Percentiles rank a stretch among this genome's conserved stretches.
Evolutionary conservation across 2,888 invertebrate genomes (phyloP).

Genomic region (Cabera pusaria): DNA sequence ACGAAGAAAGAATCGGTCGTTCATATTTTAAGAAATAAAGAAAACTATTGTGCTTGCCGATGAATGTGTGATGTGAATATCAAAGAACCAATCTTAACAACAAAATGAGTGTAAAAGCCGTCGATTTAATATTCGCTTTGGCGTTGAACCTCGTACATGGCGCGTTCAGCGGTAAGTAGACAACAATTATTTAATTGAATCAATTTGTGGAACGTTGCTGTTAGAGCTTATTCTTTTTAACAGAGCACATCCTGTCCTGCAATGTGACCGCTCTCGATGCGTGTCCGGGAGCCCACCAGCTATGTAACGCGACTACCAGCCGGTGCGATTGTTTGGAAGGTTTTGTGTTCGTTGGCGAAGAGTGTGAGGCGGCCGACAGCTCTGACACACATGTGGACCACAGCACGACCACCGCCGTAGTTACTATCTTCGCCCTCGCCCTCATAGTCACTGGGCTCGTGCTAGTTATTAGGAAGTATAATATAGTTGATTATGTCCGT

Average conservation of each 20-base stretch:
- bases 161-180: slow-evolving; percentile 68
- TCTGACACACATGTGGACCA: slow-evolving; percentile 36
- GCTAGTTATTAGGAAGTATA: slow-evolving; percentile 71
- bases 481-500: slow-evolving; percentile 65
- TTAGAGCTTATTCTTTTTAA: slow-evolving; percentile 56
- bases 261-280: slow-evolving; percentile 50
- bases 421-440: slow-evolving; percentile 65
- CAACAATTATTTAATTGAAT: slow-evolving; percentile 81
- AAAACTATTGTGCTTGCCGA: slow-evolving; percentile 37
- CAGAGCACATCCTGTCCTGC: slow-evolving; percentile 78
- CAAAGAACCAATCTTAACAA: slow-evolving; percentile 25
- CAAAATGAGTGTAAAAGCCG: slow-evolving; percentile 56
- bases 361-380: slow-evolving; percentile 44
- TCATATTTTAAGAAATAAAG: slow-evolving; percentile 43
- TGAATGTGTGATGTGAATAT: slow-evolving; percentile 65
- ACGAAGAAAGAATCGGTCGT: slow-evolving; percentile 32
- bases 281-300: slow-evolving; percentile 55
- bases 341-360: slow-evolving; percentile 48
- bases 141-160: slow-evolving; percentile 61
- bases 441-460: slow-evolving; percentile 65
- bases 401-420: slow-evolving; percentile 56
- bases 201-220: slow-evolving; percentile 62
- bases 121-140: slow-evolving; percentile 57
- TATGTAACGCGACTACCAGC: slow-evolving; percentile 50
- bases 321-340: slow-evolving; percentile 59